Base-by-base conservation (phyloP, 2,113 vertebrate species). In the Synchiropus splendidus region DNA sequence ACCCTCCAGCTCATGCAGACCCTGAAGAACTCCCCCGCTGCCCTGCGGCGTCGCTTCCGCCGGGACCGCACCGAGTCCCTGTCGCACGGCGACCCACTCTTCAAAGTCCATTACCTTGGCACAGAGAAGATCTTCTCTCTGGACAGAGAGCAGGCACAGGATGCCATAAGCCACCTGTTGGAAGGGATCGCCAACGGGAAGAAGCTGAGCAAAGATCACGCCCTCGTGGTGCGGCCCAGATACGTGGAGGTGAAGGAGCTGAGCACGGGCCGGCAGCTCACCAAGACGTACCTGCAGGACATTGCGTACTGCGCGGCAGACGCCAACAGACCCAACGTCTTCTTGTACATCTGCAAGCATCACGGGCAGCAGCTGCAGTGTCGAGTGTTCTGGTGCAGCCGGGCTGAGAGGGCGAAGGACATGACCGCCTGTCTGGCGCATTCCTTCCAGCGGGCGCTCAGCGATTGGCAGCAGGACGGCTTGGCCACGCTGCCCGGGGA, bases 161-260 rank as follows among this genome's bases (percentile, higher is more conserved):
- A 85, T 9, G 85, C 81, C 6, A 86, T 87, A 0, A 42, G 45
- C 30, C 81, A 70, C n/a, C 32, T 88, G 54, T 61, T 86, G 4
- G 85, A 78, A 0, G 74, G 75, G 1, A 51, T 64, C 0, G 55
- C 78, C 0, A 69, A 68, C 2, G 70, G 74, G 13, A 81, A 79
- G 54, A 86, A 85, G 62, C 69, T 74, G 40, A 59, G 70, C 41
- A 86, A 86, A 47, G 86, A 88, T 17, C 86, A 88, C 18, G 85
- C 85, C 2, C 70, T 88, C 43, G 84, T 88, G 51, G 86, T 88
- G 41, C 80, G 86, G 0, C 85, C 82, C 0, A 48, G 86, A 17
- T 88, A 88, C 15, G 82, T 88, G 0, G 86, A 88, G 70, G 86
- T 88, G 12, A 88, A 88, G 67, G 86, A 88, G 42, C 74, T 88